Evolutionary conservation across 1,140 invertebrate species (phyloP).

Genomic region (Zaprionus ghesquierei): DNA sequence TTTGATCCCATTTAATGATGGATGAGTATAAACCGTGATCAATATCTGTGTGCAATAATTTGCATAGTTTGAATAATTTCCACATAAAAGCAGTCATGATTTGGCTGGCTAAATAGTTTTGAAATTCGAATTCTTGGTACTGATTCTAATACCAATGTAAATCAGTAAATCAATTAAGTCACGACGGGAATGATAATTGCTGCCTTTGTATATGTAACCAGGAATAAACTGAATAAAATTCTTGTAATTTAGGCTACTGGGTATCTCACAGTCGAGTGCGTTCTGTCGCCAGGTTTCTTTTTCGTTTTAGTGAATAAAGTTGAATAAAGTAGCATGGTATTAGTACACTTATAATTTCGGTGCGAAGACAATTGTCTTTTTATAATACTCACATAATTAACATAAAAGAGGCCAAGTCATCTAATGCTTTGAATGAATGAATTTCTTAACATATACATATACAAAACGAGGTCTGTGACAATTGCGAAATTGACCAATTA

Average conservation of each 20-base stretch:
- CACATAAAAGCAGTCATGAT: no score
- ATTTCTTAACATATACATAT: background rate
- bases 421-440: conserved; percentile 32
- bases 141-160: no score
- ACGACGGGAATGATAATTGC: no score
- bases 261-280: background rate
- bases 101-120: no score
- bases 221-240: no score
- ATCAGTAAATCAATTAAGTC: no score
- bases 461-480: conserved; percentile 10
- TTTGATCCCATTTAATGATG: no score
- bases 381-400: conserved; percentile 50
- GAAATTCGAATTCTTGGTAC: no score
- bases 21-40: no score
- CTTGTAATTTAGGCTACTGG: background rate
- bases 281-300: background rate
- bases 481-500: conserved; percentile 37
- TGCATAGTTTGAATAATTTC: no score
- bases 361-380: conserved; percentile 38
- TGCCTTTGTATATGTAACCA: no score
- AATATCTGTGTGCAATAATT: no score
- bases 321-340: background rate
- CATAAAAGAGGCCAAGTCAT: conserved; percentile 33
- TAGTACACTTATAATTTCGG: conserved; percentile 14
- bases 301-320: background rate